Percentiles rank a stretch among this genome's conserved stretches.
Evolutionary conservation across 2,113 vertebrate species (phyloP).

Genomic region (Picathartes gymnocephalus): DNA sequence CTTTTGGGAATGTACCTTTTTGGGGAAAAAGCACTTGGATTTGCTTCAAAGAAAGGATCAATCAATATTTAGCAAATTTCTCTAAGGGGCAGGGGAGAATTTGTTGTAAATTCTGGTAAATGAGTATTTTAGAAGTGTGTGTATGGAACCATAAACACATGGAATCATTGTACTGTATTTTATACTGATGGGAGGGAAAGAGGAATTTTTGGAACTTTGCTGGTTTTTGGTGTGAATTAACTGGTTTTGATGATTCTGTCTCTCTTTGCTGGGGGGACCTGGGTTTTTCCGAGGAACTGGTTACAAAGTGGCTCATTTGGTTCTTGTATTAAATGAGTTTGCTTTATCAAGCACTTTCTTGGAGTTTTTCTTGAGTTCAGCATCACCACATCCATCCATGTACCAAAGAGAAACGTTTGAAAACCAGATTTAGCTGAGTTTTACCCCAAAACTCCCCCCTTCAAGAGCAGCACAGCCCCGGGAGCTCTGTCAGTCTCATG

Average conservation of each 20-base stretch:
- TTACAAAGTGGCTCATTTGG: neutral
- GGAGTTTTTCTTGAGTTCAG: neutral
- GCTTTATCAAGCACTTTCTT: fast-evolving
- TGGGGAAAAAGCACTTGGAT: neutral
- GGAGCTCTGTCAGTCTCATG: fast-evolving
- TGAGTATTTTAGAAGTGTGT: neutral
- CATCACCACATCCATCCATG: fast-evolving
- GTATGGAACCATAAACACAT: fast-evolving
- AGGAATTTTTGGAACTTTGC: neutral
- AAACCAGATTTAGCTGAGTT: neutral
- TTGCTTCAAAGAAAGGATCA: neutral
- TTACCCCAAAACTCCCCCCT: neutral
- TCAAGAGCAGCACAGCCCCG: neutral
- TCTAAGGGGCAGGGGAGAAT: fast-evolving
- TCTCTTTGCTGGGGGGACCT: no score
- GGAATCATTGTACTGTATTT: neutral
- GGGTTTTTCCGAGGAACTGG: neutral
- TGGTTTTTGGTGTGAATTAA: neutral
- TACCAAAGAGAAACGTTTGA: fast-evolving
- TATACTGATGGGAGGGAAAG: neutral
- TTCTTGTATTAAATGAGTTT: neutral
- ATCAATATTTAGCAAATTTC: neutral
- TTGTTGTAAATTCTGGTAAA: neutral
- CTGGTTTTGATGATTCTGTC: fast-evolving
- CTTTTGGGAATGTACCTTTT: neutral